Base-by-base conservation (phyloP, 2,797 vertebrate genomes). In the Phrynocephalus forsythii region DNA sequence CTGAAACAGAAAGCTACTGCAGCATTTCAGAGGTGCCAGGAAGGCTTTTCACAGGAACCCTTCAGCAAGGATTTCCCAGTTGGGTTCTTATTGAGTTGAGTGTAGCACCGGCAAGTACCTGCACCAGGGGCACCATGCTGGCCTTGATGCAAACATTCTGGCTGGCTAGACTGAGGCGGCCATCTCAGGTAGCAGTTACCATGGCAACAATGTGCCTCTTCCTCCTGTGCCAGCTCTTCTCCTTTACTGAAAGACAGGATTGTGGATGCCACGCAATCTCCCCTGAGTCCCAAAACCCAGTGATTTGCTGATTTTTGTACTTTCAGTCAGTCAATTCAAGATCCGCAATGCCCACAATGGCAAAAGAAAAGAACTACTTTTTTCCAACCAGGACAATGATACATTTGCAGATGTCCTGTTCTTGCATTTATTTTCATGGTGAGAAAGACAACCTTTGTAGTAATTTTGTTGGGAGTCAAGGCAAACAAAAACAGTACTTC, bases 81-180 rank as follows among this genome's bases (percentile, higher is more conserved):
- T 7, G 5, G 71, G 0, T 78, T 0, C 5, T 10, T 0, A 0
- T 28, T 24, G 13, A 5, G 1, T 66, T 33, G 20, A 0, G 0
- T 3, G 1, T 73, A 66, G 5, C 0, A 78, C 16, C 10, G 72
- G 18, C 5, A 81, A 18, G 38, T 78, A 68, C 3, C 24, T 50
- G 0, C 26, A 6, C 0, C 33, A 73, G 16, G 18, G 72, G 11
- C 72, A 33, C 5, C 18, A 63, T 63, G 60, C 16, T 63, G 60
- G 60, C 60, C 60, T 63, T 63, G 60, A 63, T 15, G 18, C 2
- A 63, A 20, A 18, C 60, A 63, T 63, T 24, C 24, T 38, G 38
- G 30, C 22, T 76, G 22, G 24, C 38, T 20, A 24, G 22, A 48
- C 24, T 76, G 75, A 76, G 10, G 75, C 38, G 33, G 20, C 75